These are phyloP conservation scores for Melinaea menophilus DNA, from an alignment of 2,888 invertebrate genomes.

Conservation along the genomic window DNA sequence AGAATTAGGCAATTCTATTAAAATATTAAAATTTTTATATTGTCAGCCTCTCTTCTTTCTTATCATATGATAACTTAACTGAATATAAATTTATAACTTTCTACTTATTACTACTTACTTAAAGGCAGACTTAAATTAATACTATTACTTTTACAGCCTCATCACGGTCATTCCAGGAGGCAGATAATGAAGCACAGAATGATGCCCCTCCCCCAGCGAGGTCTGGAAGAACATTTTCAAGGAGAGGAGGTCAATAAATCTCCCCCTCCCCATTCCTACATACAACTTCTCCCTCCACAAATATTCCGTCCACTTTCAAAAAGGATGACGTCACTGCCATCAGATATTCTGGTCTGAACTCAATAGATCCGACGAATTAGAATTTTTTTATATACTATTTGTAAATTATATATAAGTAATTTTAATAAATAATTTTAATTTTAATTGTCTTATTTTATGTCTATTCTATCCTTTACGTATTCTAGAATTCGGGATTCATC, in stretches of 20 bases:
- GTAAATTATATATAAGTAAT: conserved; percentile 72
- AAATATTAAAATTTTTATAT: too few species aligned
- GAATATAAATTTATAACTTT: too few species aligned
- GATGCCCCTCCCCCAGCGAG: conserved; percentile 52
- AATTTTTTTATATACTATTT: conserved; percentile 58
- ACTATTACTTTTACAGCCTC: conserved; percentile 47
- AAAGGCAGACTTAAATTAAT: not conserved
- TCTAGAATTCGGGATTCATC: too few species aligned
- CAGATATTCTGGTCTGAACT: conserved; percentile 35
- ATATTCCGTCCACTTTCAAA: conserved; percentile 11
- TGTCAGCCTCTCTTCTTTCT: too few species aligned
- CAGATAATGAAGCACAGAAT: conserved; percentile 55
- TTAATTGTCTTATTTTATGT: conserved; percentile 20
- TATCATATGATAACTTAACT: too few species aligned
- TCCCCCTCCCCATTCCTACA: conserved; percentile 15
- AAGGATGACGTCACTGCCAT: conserved; percentile 29
- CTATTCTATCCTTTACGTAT: not conserved
- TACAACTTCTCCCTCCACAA: conserved; percentile 26
- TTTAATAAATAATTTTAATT: conserved; percentile 62
- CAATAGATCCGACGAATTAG: conserved; percentile 46
- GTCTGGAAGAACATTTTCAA: conserved; percentile 49
- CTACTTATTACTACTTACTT: too few species aligned
- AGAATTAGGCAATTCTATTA: too few species aligned
- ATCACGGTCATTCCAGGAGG: conserved; percentile 54
- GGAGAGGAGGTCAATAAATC: conserved; percentile 57